phyloP scores from a whole-genome alignment of 2,888 invertebrate species.

The Diarsia mendica region DNA sequence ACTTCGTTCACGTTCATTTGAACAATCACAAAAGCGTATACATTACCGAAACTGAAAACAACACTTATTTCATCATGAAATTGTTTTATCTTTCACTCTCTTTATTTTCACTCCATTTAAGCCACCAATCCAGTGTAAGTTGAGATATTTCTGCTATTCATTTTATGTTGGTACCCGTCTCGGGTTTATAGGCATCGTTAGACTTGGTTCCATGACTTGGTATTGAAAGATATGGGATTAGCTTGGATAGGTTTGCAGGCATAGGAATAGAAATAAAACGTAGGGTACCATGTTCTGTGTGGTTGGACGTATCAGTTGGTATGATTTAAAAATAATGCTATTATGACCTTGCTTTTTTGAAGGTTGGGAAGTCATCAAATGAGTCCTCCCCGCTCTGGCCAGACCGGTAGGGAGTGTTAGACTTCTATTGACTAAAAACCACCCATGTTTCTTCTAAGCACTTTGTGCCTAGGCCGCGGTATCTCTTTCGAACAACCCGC shows the following conservation, averaged over 20 bases:
- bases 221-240: constrained; percentile 47
- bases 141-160: constrained; percentile 60
- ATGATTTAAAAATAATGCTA: neutral
- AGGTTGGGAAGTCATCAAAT: too few relatives aligned
- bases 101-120: constrained; percentile 64
- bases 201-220: constrained; percentile 21
- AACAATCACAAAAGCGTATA: constrained; percentile 52
- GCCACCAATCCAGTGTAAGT: constrained; percentile 54
- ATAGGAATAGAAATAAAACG: constrained; percentile 7
- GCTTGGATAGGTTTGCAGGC: neutral
- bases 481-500: too few relatives aligned
- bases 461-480: too few relatives aligned
- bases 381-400: too few relatives aligned
- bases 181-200: constrained; percentile 51
- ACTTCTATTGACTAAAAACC: too few relatives aligned
- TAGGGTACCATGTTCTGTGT: too few relatives aligned
- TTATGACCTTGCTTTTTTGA: too few relatives aligned
- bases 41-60: constrained; percentile 55
- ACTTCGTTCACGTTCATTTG: constrained; percentile 37
- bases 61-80: constrained; percentile 60
- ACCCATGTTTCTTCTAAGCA: too few relatives aligned
- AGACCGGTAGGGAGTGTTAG: too few relatives aligned
- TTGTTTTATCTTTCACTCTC: constrained; percentile 59
- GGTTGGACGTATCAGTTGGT: neutral
- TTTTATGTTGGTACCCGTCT: constrained; percentile 56